Evolutionary conservation across 2,888 invertebrate genomes (phyloP), one percentile per base, ranked within the genome.

Genomic region (Zhuqinia jingwanae): DNA sequence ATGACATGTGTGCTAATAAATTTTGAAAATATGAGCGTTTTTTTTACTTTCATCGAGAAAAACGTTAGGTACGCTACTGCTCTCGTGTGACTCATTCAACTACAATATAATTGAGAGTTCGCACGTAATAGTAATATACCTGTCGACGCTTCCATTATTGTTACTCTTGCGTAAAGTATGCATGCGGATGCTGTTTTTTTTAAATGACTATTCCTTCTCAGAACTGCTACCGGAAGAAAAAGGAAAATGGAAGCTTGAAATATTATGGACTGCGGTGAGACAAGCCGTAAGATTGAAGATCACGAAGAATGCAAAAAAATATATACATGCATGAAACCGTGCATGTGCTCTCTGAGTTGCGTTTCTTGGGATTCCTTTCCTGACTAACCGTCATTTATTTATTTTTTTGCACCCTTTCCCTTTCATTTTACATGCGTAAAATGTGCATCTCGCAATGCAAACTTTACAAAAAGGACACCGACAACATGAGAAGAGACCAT

Each of bases 211-310:
- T n/a, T n/a, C n/a, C n/a, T n/a, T n/a, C 8, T 36, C 2, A 50
- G 2, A n/a, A 15, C 68, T 70, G 68, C 68, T 70, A 70, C 68
- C 68, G 68, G 68, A 70, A 70, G 68, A 20, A 45, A 70, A 70
- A 22, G 13, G 42, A 47, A 25, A 30, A 63, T 3, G 30, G 3
- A 65, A 65, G 11, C n/a, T n/a, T n/a, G 8, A 36, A 36, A 8
- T 36, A 36, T 8, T 6, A 36, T 36, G 5, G 22, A 42, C 20
- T 17, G 42, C 1, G 42, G 42, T 10, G 65, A 65, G 42, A 65
- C 56, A 13, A 20, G 56, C 65, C 42, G 65, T 36, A 22, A 17
- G 45, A 70, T 47, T 30, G 45, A 63, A 15, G 58, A 65, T 65
- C 68, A 70, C 42, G 45, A 70, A 70, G 45, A 70, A 70, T 70